These are phyloP conservation scores for Hafferia zeledoni DNA, from an alignment of 2,797 vertebrate genomes.

Conservation along the genomic window DNA sequence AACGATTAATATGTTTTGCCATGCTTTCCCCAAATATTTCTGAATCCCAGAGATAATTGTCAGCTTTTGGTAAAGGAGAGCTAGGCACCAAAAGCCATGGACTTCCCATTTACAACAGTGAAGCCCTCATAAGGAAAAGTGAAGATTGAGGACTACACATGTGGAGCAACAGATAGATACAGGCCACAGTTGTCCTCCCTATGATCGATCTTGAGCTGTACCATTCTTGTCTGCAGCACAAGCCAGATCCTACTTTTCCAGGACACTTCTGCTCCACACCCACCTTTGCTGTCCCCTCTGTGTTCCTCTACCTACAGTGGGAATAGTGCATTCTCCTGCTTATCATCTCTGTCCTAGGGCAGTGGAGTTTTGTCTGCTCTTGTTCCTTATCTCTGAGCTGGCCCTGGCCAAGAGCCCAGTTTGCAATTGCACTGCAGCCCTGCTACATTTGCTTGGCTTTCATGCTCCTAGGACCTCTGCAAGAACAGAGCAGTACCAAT, in stretches of 20 bases:
- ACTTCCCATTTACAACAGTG: not conserved
- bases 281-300: not conserved
- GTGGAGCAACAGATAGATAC: not conserved
- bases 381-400: not conserved
- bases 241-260: not conserved
- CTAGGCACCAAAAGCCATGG: not conserved
- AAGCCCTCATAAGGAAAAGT: not conserved
- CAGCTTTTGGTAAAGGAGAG: not conserved
- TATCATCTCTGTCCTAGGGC: not conserved
- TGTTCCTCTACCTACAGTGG: not conserved
- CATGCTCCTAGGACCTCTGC: not conserved
- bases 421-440: not conserved
- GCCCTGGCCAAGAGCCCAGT: not conserved
- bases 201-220: not conserved
- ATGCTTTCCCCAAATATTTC: not conserved
- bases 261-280: not conserved
- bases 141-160: fast-evolving
- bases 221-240: not conserved
- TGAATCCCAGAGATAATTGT: not conserved
- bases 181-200: not conserved
- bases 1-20: not conserved
- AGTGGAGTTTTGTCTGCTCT: not conserved
- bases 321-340: not conserved
- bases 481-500: not conserved
- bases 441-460: not conserved